Evolutionary conservation across 1,140 invertebrate species (phyloP).

Genomic region (Meloidogyne floridensis): DNA sequence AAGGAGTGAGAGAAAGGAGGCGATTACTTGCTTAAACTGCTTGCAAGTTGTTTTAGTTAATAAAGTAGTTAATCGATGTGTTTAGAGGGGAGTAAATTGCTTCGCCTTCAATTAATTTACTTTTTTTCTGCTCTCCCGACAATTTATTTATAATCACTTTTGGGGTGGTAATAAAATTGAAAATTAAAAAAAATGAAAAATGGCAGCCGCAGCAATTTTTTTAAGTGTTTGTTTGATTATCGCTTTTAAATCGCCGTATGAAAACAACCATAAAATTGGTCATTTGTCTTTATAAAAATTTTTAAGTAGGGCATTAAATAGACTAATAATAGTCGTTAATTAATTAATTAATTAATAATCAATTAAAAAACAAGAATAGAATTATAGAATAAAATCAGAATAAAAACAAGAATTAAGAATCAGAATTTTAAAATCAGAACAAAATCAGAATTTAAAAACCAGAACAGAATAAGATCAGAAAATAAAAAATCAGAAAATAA

Average conservation of each 20-base stretch:
- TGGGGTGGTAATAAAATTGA: conserved; percentile 1
- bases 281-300: neutral
- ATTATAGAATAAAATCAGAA: too few relatives aligned
- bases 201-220: neutral
- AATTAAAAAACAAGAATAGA: too few relatives aligned
- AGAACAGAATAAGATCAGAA: too few relatives aligned
- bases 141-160: neutral
- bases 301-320: neutral
- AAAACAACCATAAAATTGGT: neutral
- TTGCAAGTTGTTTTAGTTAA: neutral
- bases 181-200: neutral
- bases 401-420: too few relatives aligned
- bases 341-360: too few relatives aligned
- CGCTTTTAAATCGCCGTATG: neutral
- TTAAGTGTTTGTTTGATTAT: neutral
- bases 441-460: too few relatives aligned
- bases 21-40: neutral
- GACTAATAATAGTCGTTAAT: neutral
- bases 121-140: neutral
- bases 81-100: neutral
- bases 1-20: neutral
- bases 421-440: too few relatives aligned
- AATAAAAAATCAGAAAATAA: too few relatives aligned
- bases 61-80: neutral
- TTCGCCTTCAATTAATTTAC: neutral